Conservation (phyloP, 2,888 invertebrate genomes). For the Lepidochrysops patricia region DNA sequence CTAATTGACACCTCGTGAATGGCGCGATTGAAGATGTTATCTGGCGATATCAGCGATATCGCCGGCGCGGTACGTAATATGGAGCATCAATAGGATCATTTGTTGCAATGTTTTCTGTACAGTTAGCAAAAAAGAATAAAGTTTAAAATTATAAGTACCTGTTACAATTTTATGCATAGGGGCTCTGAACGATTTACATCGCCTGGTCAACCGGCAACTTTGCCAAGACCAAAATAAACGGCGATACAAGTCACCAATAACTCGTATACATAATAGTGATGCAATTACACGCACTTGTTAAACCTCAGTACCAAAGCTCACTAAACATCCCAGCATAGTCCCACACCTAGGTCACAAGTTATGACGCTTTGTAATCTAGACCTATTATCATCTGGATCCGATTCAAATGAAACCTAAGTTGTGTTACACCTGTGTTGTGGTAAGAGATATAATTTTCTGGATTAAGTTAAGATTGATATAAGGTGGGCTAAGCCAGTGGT, state of each 20-base stretch:
- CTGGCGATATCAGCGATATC: background rate
- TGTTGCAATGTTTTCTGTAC: background rate
- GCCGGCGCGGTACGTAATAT: background rate
- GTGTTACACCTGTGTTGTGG: background rate
- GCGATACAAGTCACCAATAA: background rate
- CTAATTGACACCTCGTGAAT: background rate
- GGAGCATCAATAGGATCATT: conserved; percentile 3
- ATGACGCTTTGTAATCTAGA: conserved; percentile 4
- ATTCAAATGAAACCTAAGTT: background rate
- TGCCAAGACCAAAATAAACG: background rate
- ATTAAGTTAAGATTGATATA: too few species aligned
- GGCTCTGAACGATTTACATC: too few species aligned
- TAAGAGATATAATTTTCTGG: too few species aligned
- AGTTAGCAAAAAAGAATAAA: background rate
- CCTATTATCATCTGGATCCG: background rate
- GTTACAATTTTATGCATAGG: too few species aligned
- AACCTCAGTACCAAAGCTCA: background rate
- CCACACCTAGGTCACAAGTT: background rate
- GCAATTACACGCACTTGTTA: conserved; percentile 2
- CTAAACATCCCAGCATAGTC: background rate
- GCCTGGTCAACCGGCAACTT: too few species aligned
- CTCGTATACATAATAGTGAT: background rate
- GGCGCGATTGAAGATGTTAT: too few species aligned
- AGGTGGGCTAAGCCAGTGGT: too few species aligned
- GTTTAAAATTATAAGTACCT: too few species aligned